A percentile compares a stretch with the other conserved stretches of the same genome.
Conservation (phyloP, 2,113 vertebrate species). For the Boulengeromyrus knoepffleri region DNA sequence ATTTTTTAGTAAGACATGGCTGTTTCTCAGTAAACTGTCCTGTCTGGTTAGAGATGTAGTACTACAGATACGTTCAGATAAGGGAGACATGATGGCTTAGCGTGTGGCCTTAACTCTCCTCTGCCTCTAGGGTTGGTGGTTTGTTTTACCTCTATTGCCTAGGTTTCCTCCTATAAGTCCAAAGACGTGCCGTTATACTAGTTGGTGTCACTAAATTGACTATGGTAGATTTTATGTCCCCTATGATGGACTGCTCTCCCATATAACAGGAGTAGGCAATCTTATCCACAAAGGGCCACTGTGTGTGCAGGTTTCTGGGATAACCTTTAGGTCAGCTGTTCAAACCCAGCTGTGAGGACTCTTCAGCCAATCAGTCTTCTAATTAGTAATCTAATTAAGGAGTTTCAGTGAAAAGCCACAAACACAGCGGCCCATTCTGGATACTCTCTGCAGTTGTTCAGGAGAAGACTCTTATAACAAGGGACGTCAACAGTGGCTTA, state of each 20-base stretch:
- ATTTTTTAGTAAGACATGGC: not conserved
- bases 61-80: not conserved
- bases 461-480: not conserved
- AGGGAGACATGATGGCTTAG: not conserved
- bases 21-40: not conserved
- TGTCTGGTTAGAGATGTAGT: not conserved
- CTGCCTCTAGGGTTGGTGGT: not conserved
- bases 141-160: not conserved
- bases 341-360: not conserved
- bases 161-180: not conserved
- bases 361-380: not conserved
- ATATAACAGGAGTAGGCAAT: not conserved
- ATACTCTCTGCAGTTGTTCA: not conserved
- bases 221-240: not conserved
- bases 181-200: not conserved
- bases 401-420: not conserved
- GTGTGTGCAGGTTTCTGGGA: not conserved
- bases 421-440: not conserved
- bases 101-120: not conserved
- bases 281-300: not conserved
- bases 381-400: not conserved
- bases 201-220: not conserved
- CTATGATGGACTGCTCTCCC: not conserved
- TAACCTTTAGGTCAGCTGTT: not conserved
- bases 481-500: not conserved